A percentile compares a stretch with the other conserved stretches of the same genome.
Conservation (phyloP, 2,888 invertebrate species). For the Clusia tigrina region DNA sequence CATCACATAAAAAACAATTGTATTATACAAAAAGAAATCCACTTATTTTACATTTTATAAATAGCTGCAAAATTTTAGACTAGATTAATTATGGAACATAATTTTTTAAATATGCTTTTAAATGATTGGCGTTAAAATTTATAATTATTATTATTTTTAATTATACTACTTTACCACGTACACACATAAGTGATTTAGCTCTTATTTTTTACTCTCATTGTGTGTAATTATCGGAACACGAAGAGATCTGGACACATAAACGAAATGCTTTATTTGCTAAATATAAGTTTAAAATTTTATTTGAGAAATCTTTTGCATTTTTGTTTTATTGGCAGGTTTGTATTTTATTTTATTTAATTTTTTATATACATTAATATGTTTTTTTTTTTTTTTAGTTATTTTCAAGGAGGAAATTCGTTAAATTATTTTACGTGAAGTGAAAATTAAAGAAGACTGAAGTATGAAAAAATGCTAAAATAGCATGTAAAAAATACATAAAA, state of each 20-base stretch:
- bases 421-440: neutral
- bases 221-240: neutral
- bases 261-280: slow-evolving; percentile 20
- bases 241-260: neutral
- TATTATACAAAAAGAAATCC: slow-evolving; percentile 46
- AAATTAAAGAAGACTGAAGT: slow-evolving; percentile 6
- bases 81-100: too few relatives aligned
- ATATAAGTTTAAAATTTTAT: slow-evolving; percentile 6
- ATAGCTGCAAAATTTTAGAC: neutral
- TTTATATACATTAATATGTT: neutral
- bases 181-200: neutral
- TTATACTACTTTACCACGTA: neutral
- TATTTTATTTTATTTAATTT: slow-evolving; percentile 5
- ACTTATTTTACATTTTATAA: slow-evolving; percentile 11
- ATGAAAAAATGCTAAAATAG: slow-evolving; percentile 1
- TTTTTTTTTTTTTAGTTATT: too few relatives aligned
- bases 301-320: neutral
- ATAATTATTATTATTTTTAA: slow-evolving; percentile 8
- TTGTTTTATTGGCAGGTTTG: slow-evolving; percentile 2
- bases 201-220: neutral
- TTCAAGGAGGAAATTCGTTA: too few relatives aligned
- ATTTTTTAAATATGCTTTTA: too few relatives aligned
- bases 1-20: slow-evolving; percentile 32
- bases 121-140: neutral
- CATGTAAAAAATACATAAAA: neutral